Percentiles rank a stretch among this genome's conserved stretches.
These are phyloP conservation scores for Cyanoramphus novaezelandiae DNA, from an alignment of 2,113 vertebrate species.

Conservation along the genomic window DNA sequence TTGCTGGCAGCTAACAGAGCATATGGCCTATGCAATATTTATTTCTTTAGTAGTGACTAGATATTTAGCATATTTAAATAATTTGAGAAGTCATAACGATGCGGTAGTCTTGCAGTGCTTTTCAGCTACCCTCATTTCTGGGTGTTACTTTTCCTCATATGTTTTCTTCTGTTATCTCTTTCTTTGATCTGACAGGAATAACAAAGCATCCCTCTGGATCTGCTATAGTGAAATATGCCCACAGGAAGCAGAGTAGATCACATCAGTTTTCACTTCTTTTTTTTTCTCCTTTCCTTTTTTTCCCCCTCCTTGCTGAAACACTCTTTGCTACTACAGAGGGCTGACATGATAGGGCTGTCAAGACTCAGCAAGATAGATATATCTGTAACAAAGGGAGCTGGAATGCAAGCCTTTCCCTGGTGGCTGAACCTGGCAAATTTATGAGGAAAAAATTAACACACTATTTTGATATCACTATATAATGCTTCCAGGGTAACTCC, in stretches of 20 bases:
- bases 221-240: constrained; percentile 63
- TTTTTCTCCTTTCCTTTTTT: not conserved
- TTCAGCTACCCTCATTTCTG: constrained; percentile 47
- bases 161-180: constrained; percentile 67
- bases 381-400: constrained; percentile 68
- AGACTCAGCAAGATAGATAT: constrained; percentile 67
- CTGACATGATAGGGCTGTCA: constrained; percentile 75
- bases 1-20: constrained; percentile 65
- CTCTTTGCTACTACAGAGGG: constrained; percentile 65
- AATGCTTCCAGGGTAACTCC: not conserved
- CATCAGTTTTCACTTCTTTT: constrained; percentile 65
- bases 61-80: constrained; percentile 58
- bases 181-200: constrained; percentile 72
- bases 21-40: constrained; percentile 73
- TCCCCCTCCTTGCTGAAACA: constrained; percentile 48
- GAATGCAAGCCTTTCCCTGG: constrained; percentile 35
- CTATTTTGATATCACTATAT: not conserved
- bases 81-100: constrained; percentile 47
- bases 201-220: constrained; percentile 66
- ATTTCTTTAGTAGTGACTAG: constrained; percentile 66
- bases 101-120: not conserved
- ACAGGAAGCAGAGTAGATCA: constrained; percentile 68
- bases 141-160: constrained; percentile 47
- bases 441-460: constrained; percentile 50
- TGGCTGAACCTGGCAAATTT: constrained; percentile 48